phyloP scores from a whole-genome alignment of 1,140 invertebrate species.

The Tetramorium alpestre region DNA sequence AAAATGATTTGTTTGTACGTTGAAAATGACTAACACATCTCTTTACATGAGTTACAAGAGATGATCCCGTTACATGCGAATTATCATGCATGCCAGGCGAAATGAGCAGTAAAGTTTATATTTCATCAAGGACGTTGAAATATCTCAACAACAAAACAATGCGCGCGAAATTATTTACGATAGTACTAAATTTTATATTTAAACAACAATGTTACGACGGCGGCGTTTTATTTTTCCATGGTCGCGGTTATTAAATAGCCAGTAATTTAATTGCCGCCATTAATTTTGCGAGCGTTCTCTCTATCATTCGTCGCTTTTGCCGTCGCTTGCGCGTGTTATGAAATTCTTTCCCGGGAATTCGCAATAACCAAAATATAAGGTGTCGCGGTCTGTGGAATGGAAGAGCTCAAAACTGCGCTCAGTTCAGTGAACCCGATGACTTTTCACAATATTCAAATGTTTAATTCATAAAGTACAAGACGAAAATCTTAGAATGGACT shows the following conservation, averaged over 20 bases:
- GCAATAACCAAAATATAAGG: conserved; percentile 33
- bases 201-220: not conserved
- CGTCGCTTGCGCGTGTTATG: not conserved
- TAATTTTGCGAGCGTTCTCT: conserved; percentile 32
- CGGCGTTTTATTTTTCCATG: not conserved
- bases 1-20: not conserved
- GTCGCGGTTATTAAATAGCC: conserved; percentile 46
- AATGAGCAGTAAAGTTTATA: conserved; percentile 35
- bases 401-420: not conserved
- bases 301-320: conserved; percentile 20
- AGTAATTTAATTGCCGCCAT: conserved; percentile 36
- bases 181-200: conserved; percentile 39
- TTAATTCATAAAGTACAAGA: not conserved
- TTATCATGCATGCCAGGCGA: not conserved
- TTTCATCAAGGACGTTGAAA: conserved; percentile 38
- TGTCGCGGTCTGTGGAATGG: not conserved
- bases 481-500: not conserved
- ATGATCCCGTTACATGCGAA: not conserved
- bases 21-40: not conserved
- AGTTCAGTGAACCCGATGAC: not conserved
- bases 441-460: conserved; percentile 10
- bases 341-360: conserved; percentile 33
- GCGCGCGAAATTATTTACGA: conserved; percentile 25
- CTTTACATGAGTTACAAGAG: too few species aligned
- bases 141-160: conserved; percentile 33